Evolutionary conservation across 1,140 invertebrate species (phyloP), one percentile per base, ranked within the genome.

Genomic region (Venturia canescens): DNA sequence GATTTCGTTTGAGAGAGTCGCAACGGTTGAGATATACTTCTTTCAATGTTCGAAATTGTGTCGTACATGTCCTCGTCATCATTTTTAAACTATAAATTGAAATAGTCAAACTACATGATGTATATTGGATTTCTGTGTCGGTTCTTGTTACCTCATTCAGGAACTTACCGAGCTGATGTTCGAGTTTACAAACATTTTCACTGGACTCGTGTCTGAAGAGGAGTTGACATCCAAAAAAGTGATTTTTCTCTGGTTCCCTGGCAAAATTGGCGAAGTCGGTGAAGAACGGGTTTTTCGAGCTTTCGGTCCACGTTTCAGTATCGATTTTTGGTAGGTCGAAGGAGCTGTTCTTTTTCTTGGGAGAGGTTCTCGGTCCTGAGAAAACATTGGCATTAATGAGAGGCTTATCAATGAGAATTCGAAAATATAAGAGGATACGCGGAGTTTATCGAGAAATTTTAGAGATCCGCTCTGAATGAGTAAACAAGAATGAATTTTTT

Each of bases 201-300:
- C 60, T 2, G 60, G 60, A 66, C 60, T 66, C 23, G 23, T 66
- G 60, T 66, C 60, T 26, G 60, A 66, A 9, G 60, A 66, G 6
- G 60, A 66, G 23, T 27, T 23, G 1, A 23, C 3, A 23, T 66
- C 13, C 60, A 66, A 26, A 66, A 66, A 66, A 66, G n/a, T 66
- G 23, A 66, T 66, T 27, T 27, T 66, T 23, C 13, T 66, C 2
- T 27, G 11, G 60, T 3, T 21, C 2, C 4, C 3, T 3, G 23
- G 60, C 11, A 18, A 23, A 66, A 27, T 27, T 26, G 60, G 60
- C 15, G 60, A 66, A 3, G 60, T 3, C 27, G 60, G 60, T 13
- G 60, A 26, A 23, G 60, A 66, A 23, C 60, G 60, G 13, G 53
- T 57, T 57, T 11, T 5, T 57, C 53, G 53, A 5, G 53, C 18